These are phyloP conservation scores for Crematogaster levior DNA, from an alignment of 2,888 invertebrate species.

Conservation along the genomic window DNA sequence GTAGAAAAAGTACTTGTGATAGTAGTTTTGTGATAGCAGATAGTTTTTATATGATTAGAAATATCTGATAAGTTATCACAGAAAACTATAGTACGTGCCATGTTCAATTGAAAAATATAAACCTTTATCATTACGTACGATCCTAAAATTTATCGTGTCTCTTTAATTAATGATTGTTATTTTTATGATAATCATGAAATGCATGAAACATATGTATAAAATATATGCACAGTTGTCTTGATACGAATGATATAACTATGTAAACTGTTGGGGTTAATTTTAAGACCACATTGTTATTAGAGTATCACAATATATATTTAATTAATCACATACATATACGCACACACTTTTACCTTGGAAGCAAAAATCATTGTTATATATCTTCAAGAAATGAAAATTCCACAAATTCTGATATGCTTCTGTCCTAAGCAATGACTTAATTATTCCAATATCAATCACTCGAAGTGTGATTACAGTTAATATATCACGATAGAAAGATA, in stretches of 20 bases:
- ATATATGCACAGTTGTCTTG: neutral
- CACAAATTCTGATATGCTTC: neutral
- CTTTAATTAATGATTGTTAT: neutral
- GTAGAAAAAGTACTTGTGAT: neutral
- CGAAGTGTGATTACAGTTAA: neutral
- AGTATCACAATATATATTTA: neutral
- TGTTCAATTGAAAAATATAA: constrained; percentile 16
- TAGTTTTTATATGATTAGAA: constrained; percentile 10
- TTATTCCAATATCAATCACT: neutral
- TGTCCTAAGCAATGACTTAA: neutral
- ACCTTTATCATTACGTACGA: constrained; percentile 3
- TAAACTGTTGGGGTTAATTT: neutral
- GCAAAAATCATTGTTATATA: constrained; percentile 2
- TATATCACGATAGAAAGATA: neutral
- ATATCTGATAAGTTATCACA: constrained; percentile 28
- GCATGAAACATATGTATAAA: neutral
- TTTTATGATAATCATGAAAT: neutral
- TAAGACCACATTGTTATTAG: neutral
- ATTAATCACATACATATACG: neutral
- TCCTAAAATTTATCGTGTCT: neutral
- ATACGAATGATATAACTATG: neutral
- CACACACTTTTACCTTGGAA: constrained; percentile 4
- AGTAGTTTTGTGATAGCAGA: too few species aligned
- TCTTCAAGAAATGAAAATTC: constrained; percentile 11
- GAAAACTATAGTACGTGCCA: neutral